phyloP scores from a whole-genome alignment of 2,888 invertebrate species.

The Pelosia muscerda region DNA sequence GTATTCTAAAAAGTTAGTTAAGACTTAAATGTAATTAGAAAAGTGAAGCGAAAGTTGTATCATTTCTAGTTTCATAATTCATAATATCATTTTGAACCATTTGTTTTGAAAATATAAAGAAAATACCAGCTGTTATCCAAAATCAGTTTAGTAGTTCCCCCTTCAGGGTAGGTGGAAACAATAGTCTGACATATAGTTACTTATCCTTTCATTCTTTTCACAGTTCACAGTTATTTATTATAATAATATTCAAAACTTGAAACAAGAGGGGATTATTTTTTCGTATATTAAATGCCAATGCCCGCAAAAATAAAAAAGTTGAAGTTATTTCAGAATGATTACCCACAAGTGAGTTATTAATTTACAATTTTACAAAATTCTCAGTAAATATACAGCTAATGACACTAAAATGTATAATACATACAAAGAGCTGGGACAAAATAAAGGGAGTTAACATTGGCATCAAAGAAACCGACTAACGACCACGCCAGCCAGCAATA shows the following conservation, averaged over 20 bases:
- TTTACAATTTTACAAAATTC: conserved; percentile 53
- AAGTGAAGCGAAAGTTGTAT: not conserved
- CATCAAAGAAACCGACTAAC: conserved; percentile 74
- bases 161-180: not conserved
- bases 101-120: not conserved
- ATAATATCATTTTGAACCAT: not conserved
- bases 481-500: conserved; percentile 57
- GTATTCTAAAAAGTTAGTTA: not conserved
- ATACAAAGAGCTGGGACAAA: conserved; percentile 59
- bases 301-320: no score
- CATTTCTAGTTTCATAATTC: not conserved
- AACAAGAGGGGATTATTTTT: no score
- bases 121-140: no score
- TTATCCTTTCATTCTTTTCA: no score
- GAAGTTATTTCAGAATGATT: no score
- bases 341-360: conserved; percentile 47
- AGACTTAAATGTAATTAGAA: not conserved
- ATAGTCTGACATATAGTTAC: no score
- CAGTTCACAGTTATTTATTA: no score
- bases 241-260: no score
- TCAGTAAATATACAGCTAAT: conserved; percentile 50
- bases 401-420: conserved; percentile 56
- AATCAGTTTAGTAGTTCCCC: not conserved
- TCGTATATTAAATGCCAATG: no score
- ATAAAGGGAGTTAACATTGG: conserved; percentile 60